These are phyloP conservation scores for Oryzias javanicus DNA, from an alignment of 2,113 vertebrate genomes.

Conservation along the genomic window DNA sequence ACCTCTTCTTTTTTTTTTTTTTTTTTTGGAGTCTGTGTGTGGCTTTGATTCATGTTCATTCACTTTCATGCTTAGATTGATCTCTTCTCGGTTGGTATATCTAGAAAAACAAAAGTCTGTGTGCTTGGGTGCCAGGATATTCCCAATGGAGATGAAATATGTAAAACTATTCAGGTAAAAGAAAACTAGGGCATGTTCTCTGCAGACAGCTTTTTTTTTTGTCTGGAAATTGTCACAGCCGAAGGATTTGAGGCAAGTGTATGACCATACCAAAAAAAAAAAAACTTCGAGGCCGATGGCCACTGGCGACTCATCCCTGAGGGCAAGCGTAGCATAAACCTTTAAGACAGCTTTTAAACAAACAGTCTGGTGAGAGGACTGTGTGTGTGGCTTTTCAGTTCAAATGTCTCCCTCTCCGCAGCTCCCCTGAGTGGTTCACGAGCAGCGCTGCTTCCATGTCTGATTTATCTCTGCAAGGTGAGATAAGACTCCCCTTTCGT, in stretches of 20 bases:
- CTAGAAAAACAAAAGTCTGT: slow-evolving; percentile 1
- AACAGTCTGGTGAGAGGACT: slow-evolving; percentile 42
- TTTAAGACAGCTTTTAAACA: slow-evolving; percentile 60
- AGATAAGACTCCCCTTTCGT: slow-evolving; percentile 69
- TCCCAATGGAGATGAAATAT: slow-evolving; percentile 23
- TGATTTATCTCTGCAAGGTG: slow-evolving; percentile 73
- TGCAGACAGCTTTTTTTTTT: slow-evolving; percentile 28
- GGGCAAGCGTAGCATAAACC: slow-evolving; percentile 48
- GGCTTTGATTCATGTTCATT: slow-evolving; percentile 2
- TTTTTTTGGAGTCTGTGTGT: slow-evolving; percentile 5
- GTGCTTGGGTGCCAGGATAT: slow-evolving; percentile 8
- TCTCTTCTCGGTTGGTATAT: slow-evolving; percentile 31
- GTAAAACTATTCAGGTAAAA: slow-evolving; percentile 10
- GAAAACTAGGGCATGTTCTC: slow-evolving; percentile 36
- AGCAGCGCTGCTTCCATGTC: slow-evolving; percentile 56
- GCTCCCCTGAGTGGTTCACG: slow-evolving; percentile 31
- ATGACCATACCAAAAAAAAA: slow-evolving; percentile 42
- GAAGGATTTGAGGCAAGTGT: slow-evolving; percentile 53
- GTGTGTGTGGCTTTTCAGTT: slow-evolving; percentile 55
- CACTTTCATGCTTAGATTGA: slow-evolving; percentile 4
- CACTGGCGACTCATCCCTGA: slow-evolving; percentile 37
- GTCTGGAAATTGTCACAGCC: slow-evolving; percentile 57
- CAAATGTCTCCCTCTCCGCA: slow-evolving; percentile 27
- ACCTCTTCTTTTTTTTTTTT: neutral
- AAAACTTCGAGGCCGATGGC: slow-evolving; percentile 23